Evolutionary conservation across 2,113 vertebrate species (phyloP), one percentile per base, ranked within the genome.

Genomic region (Eidolon helvum): DNA sequence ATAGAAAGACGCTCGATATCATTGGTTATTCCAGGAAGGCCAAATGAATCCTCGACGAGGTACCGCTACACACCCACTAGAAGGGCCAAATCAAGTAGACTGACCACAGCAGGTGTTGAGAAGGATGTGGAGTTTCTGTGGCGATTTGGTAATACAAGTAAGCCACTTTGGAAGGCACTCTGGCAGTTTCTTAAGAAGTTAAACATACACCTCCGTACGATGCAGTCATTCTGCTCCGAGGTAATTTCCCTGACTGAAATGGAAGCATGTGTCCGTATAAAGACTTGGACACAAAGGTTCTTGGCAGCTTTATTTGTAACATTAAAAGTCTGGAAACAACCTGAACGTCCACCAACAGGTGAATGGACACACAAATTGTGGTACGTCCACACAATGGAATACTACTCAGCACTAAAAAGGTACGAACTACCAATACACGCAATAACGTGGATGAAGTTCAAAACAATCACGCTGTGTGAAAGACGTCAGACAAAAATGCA

Each of bases 41-140:
- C 40, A 24, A 79, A 19, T 12, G 18, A 57, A n/a, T n/a, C 35
- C 48, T 19, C 16, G 43, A 11, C 7, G 48, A 24, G 48, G 55
- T 11, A 40, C 19, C 12, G 2, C 28, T 7, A 2, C 61, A 7
- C 0, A 12, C 35, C 30, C 14, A 5, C 48, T 1, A 11, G 74
- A 57, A 43, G 0, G 48, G 38, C 48, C n/a, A 33, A 26, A 5
- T 38, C 24, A 4, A 45, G 7, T 4, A 6, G 24, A 65, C 43
- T 4, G 87, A 40, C 43, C 61, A 30, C 5, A 40, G 10, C n/a
- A 22, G 30, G 72, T 4, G 33, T 9, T 24, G n/a, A 16, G 16
- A 33, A 38, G 59, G 57, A 8, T 38, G 57, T 9, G 59, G 74
- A 30, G 16, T 33, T 21, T 6, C 57, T 11, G 43, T 21, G 33